Percentiles rank a stretch among this genome's conserved stretches.
phyloP scores from a whole-genome alignment of 2,113 vertebrate species.

The rabbit (Oryctolagus cuniculus) region mOryCun1.1 NC_091441.1:26060501-26061000 shows the following conservation, averaged over 20 bases:
- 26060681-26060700: slow-evolving; percentile 14
- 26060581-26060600: slow-evolving; percentile 3
- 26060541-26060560: slow-evolving; percentile 42
- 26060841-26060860: rapidly evolving
- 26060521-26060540: slow-evolving; percentile 74
- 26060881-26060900: neutral
- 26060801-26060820: neutral
- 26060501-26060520: neutral
- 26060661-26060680: slow-evolving; percentile 54
- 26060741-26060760: neutral
- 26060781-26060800: neutral
- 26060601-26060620: neutral
- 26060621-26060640: slow-evolving; percentile 70
- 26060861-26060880: neutral
- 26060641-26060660: slow-evolving; percentile 56
- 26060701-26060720: neutral
- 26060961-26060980: neutral
- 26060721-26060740: neutral
- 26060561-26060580: slow-evolving; percentile 29
- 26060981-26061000: neutral
- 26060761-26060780: neutral
- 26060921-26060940: rapidly evolving
- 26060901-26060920: neutral
- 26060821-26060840: neutral
- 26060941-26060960: neutral